Evolutionary conservation across 2,888 invertebrate genomes (phyloP).

Genomic region (Crossocerus cetratus): DNA sequence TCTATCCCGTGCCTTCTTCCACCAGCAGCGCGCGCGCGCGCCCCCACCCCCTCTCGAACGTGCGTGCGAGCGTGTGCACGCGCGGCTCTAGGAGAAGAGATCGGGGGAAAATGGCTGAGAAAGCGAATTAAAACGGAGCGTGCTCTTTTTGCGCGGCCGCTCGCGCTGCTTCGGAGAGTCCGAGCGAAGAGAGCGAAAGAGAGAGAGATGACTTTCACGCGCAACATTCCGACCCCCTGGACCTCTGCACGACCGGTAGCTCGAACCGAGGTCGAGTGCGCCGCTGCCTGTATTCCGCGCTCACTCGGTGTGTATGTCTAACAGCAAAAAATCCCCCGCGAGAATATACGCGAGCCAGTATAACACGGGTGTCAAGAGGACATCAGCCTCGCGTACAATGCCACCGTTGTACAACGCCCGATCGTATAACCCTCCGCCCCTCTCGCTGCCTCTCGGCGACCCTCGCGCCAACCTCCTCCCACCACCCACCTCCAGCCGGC

Average conservation of each 20-base stretch:
- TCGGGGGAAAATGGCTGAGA: not conserved
- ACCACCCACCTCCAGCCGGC: not conserved
- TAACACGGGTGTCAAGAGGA: constrained; percentile 24
- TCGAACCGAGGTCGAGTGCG: not conserved
- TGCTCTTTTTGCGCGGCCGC: not conserved
- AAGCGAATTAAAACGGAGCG: not conserved
- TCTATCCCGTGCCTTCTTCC: too few relatives aligned
- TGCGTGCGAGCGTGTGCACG: too few relatives aligned
- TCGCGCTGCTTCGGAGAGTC: not conserved
- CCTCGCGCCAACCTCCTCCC: not conserved
- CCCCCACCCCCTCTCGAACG: too few relatives aligned
- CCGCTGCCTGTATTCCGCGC: not conserved
- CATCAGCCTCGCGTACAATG: constrained; percentile 27
- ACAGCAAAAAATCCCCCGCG: constrained; percentile 16
- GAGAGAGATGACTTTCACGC: constrained; percentile 27
- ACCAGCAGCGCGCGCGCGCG: too few relatives aligned
- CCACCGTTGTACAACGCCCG: constrained; percentile 12
- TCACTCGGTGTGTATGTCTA: too few relatives aligned
- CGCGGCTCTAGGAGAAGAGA: not conserved
- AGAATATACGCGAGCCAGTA: constrained; percentile 13
- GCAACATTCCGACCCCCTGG: constrained; percentile 18
- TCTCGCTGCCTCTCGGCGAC: not conserved
- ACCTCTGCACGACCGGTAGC: not conserved
- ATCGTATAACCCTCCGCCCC: not conserved
- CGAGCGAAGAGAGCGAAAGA: not conserved